Conservation (phyloP, 1,140 invertebrate genomes). For the Amyelois transitella region DNA sequence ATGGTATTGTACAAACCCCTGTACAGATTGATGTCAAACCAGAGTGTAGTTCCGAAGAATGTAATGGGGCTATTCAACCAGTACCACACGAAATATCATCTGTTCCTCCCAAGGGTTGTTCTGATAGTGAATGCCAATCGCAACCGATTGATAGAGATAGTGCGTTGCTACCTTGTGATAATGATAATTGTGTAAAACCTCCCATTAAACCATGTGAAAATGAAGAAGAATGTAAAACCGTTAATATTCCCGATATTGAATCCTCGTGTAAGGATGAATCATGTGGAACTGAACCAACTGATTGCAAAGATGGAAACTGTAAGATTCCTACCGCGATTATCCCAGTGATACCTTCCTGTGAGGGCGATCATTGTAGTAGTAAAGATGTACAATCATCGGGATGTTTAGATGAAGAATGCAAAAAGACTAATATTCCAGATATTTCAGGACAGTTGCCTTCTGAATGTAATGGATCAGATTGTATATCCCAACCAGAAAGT, state of each 20-base stretch:
- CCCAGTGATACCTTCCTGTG: slow-evolving; percentile 12
- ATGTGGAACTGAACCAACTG: slow-evolving; percentile 10
- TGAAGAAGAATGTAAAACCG: slow-evolving; percentile 12
- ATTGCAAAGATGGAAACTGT: slow-evolving; percentile 7
- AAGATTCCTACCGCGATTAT: neutral
- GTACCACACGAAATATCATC: slow-evolving; percentile 4
- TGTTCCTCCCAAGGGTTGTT: slow-evolving; percentile 15
- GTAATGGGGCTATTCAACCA: slow-evolving; percentile 2
- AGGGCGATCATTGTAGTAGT: slow-evolving; percentile 21
- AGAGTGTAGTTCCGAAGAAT: slow-evolving; percentile 11
- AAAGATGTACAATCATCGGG: slow-evolving; percentile 21
- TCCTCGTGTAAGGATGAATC: slow-evolving; percentile 15
- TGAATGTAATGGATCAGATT: slow-evolving; percentile 32
- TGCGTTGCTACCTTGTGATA: slow-evolving; percentile 7
- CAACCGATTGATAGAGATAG: neutral
- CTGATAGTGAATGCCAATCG: slow-evolving; percentile 28
- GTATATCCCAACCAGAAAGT: slow-evolving; percentile 15
- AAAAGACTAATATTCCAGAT: slow-evolving; percentile 33
- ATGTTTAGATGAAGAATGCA: slow-evolving; percentile 46
- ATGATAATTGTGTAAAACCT: slow-evolving; percentile 8
- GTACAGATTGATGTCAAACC: neutral
- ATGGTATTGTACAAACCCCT: slow-evolving; percentile 9
- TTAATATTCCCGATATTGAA: slow-evolving; percentile 2
- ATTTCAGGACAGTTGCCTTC: slow-evolving; percentile 16
- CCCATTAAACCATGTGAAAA: slow-evolving; percentile 27